Evolutionary conservation across 1,140 invertebrate genomes (phyloP).

Genomic region (Caerostris extrusa): DNA sequence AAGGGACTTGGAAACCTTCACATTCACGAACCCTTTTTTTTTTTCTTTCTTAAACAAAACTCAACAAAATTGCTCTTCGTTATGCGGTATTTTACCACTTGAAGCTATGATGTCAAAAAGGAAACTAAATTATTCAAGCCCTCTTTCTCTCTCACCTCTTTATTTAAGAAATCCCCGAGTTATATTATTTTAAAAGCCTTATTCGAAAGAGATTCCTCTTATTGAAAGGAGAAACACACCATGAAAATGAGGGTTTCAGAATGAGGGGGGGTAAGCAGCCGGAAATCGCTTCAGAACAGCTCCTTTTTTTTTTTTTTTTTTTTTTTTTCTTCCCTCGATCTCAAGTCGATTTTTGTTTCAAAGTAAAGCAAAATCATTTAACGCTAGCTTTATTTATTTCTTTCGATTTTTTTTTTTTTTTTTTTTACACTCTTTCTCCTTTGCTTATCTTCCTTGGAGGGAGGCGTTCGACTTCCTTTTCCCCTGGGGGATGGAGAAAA

Average conservation of each 20-base stretch:
- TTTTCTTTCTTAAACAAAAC: not conserved
- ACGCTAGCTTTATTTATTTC: constrained; percentile 51
- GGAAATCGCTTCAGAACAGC: not conserved
- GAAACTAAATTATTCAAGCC: constrained; percentile 18
- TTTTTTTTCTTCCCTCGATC: not conserved
- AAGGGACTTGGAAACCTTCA: no score
- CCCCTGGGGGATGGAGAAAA: no score
- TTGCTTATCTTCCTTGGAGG: not conserved
- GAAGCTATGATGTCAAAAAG: not conserved
- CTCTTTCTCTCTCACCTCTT: not conserved
- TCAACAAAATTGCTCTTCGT: not conserved
- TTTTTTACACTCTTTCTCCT: not conserved
- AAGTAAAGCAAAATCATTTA: constrained; percentile 51
- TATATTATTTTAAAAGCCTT: not conserved
- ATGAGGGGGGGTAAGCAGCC: not conserved
- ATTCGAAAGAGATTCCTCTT: not conserved
- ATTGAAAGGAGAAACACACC: not conserved
- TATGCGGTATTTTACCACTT: not conserved
- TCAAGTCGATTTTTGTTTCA: constrained; percentile 42
- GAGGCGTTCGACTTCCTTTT: no score
- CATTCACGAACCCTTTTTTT: no score
- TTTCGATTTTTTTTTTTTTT: constrained; percentile 7
- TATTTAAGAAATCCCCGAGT: not conserved
- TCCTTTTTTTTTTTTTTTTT: not conserved
- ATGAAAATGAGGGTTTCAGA: not conserved